These are phyloP conservation scores for Biston betularia DNA, from an alignment of 2,888 invertebrate genomes.

Conservation along the genomic window DNA sequence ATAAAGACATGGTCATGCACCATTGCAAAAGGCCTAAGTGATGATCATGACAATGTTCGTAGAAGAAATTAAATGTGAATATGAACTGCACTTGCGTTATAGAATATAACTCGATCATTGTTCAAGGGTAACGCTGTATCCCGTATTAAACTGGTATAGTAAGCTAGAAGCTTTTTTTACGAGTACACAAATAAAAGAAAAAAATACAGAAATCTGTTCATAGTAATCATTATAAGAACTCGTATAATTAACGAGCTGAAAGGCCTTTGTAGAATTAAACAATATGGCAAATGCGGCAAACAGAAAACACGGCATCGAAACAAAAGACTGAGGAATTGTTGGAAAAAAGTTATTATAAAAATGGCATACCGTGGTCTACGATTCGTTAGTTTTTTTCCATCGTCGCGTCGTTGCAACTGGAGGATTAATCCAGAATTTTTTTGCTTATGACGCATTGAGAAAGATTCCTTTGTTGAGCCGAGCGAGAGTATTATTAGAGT, in stretches of 20 bases:
- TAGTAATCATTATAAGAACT: too few species aligned
- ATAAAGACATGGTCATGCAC: too few species aligned
- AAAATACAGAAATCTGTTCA: too few species aligned
- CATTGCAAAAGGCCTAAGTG: too few species aligned
- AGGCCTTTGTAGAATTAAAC: conserved; percentile 44
- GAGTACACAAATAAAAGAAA: too few species aligned
- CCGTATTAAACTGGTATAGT: too few species aligned
- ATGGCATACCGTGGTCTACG: conserved; percentile 58
- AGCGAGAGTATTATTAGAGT: conserved; percentile 75
- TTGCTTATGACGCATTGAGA: conserved; percentile 75
- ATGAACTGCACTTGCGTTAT: too few species aligned
- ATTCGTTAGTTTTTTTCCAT: conserved; percentile 64
- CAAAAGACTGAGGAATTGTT: conserved; percentile 58
- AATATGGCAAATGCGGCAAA: conserved; percentile 52
- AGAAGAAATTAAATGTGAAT: too few species aligned
- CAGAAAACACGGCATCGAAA: conserved; percentile 61
- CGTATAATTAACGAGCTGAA: background rate
- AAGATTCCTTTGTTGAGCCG: conserved; percentile 71
- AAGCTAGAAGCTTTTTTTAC: background rate
- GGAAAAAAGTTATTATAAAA: conserved; percentile 62
- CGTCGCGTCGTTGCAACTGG: conserved; percentile 57
- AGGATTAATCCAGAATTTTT: conserved; percentile 68
- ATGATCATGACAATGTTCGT: too few species aligned
- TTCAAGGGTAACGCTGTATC: too few species aligned
- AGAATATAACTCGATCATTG: too few species aligned